Percentiles rank a stretch among this genome's conserved stretches.
Conservation (phyloP, 2,797 vertebrate species). For the Meriones psammophilus region DNA sequence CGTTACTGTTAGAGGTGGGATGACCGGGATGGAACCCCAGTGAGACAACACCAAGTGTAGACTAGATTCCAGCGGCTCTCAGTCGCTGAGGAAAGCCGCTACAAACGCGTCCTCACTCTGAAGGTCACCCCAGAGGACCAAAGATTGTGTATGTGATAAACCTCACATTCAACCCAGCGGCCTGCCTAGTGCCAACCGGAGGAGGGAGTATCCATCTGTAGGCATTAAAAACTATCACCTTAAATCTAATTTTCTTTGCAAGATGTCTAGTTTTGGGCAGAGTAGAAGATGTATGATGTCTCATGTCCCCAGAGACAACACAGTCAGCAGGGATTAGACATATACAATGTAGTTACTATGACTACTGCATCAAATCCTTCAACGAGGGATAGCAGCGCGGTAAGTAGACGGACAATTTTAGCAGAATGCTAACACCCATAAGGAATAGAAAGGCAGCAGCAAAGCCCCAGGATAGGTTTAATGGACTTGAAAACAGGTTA, state of each 20-base stretch:
- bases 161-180: background rate
- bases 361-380: background rate
- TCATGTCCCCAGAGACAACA: background rate
- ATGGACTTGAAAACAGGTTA: background rate
- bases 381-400: background rate
- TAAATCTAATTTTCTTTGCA: background rate
- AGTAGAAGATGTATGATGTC: background rate
- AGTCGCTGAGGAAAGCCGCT: background rate
- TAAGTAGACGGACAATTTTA: background rate
- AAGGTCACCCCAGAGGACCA: background rate
- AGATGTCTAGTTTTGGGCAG: background rate
- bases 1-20: background rate
- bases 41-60: background rate
- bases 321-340: background rate
- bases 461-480: background rate
- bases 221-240: background rate
- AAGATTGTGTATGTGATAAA: background rate
- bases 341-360: background rate
- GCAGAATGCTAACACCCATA: background rate
- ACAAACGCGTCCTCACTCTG: background rate
- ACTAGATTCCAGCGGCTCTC: background rate
- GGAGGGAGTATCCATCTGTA: background rate
- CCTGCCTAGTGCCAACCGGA: background rate
- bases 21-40: background rate
- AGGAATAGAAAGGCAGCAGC: conserved; percentile 15